Base-by-base conservation (phyloP, 2,113 vertebrate genomes). In the Spheniscus mendiculus region DNA sequence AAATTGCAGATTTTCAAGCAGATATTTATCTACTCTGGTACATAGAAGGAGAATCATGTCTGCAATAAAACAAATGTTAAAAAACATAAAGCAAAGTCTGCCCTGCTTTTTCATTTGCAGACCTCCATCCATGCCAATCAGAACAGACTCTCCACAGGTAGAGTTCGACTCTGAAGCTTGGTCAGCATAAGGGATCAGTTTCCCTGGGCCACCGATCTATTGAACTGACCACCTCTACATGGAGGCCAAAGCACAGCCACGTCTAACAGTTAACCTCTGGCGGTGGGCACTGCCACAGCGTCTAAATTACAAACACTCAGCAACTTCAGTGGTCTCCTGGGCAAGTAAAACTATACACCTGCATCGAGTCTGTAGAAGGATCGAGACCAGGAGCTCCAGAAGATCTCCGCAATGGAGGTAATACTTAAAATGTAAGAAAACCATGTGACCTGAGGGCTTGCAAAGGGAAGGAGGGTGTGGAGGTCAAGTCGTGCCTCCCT, bases 191-290 rank as follows among this genome's bases (percentile, higher is more conserved):
- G 47, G 10, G 6, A 72, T 17, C 7, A 1, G n/a, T 76, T 72
- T 65, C 58, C 26, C 14, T 59, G 65, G 38, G 36, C n/a, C 34
- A 65, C 49, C 0, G 2, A 34, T 36, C 15, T 73, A 36, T 38
- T 61, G 45, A 73, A 47, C 7, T 18, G 42, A 73, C 8, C 72
- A 56, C 7, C 19, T 53, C 67, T 11, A 10, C 25, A 12, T 3
- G 21, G 32, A 52, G 38, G 13, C 20, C 26, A 44, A 83, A 58
- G 59, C 0, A 21, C 32, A 84, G 81, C 13, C 44, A 30, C 0
- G 0, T 23, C 18, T 47, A 72, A 26, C 30, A 49, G 40, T 8
- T 26, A 6, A 1, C 1, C 25, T 20, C 19, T 7, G 16, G 8
- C 3, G 21, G 30, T 38, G 38, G 19, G 30, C 34, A 56, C 2